These are phyloP conservation scores for Parasteatoda tepidariorum DNA, from an alignment of 1,140 invertebrate genomes.

Conservation along the genomic window DNA sequence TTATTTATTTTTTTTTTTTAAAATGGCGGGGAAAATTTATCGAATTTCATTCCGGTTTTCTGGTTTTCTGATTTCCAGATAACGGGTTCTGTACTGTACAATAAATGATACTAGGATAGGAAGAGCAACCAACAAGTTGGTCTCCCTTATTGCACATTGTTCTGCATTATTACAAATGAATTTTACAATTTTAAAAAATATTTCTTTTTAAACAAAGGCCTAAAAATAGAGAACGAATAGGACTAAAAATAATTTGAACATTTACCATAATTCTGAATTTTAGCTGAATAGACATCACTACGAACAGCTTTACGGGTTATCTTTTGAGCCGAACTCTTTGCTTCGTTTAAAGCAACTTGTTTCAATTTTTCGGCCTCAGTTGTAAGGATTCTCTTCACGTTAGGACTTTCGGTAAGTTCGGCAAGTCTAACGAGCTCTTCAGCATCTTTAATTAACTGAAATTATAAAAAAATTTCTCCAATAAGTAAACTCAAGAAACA, in stretches of 20 bases:
- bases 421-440: constrained; percentile 27
- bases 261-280: constrained; percentile 8
- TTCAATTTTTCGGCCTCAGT: constrained; percentile 11
- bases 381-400: constrained; percentile 35
- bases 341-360: constrained; percentile 27
- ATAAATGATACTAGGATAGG: no score
- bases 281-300: background rate
- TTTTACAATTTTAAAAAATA: no score
- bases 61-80: no score
- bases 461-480: background rate
- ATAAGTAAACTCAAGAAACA: background rate
- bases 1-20: no score
- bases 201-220: no score
- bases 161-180: no score
- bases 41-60: no score
- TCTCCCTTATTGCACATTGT: no score
- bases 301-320: background rate
- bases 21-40: no score
- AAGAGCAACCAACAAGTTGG: no score
- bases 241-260: background rate
- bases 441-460: constrained; percentile 24
- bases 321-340: background rate
- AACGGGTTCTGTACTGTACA: no score
- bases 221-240: no score
- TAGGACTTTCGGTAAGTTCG: constrained; percentile 8